Base-by-base conservation (phyloP, 1,140 invertebrate genomes). In the Theocolax elegans region DNA sequence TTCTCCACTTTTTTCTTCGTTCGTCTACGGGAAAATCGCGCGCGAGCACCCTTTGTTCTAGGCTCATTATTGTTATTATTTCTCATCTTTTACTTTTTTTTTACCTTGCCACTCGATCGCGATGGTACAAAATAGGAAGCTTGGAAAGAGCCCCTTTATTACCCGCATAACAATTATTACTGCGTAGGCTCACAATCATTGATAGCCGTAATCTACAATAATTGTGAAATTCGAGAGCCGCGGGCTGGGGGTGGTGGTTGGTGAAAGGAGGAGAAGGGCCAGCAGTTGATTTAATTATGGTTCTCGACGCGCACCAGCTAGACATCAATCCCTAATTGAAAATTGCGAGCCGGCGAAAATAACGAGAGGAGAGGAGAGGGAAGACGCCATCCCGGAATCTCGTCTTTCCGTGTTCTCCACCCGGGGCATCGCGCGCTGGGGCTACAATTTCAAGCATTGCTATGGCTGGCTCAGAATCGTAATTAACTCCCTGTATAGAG, bases 401-500 rank as follows among this genome's bases (percentile, higher is more conserved):
- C 53, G 29, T 53, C 23, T 51, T 40, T 53, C 38, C 13, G 54
- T 49, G 48, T 23, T 15, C 9, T 49, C 13, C 8, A n/a, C 3
- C 25, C 51, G 13, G 42, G n/a, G 48, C 1, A 4, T 12, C 27
- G 13, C 25, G 7, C 17, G 48, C 7, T 10, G 58, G 13, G 44
- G 59, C 42, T 60, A 44, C 58, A 44, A 60, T 60, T 60, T 60
- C 58, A 44, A 44, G 58, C 58, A 60, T 42, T 21, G 58, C 58
- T 27, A 51, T 19, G 64, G 48, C 49, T 71, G 44, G 48, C 66
- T 71, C 54, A 71, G 63, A 74, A 73, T 78, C 63, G 69, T 74
- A 76, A 78, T 78, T 77, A 77, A 76, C 69, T 65, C 44, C 17
- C 42, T 31, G 19, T 48, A 25, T 40, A 12, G 27, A 29, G 42